A percentile compares a stretch with the other conserved stretches of the same genome.
Evolutionary conservation across 2,797 vertebrate species (phyloP).

Genomic region (Sitta carolinensis): DNA sequence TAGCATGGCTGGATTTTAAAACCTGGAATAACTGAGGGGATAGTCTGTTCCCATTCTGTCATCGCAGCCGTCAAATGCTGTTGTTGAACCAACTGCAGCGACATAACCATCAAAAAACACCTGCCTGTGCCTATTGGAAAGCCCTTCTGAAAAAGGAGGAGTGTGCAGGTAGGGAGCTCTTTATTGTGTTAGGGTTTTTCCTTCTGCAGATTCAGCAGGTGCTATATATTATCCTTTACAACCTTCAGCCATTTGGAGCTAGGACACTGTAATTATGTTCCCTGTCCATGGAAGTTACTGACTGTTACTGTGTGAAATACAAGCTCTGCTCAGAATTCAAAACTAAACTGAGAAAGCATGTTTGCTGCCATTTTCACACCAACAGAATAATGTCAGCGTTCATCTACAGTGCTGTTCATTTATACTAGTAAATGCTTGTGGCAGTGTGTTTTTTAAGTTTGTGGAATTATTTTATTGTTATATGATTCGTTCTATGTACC

Average conservation of each 20-base stretch:
- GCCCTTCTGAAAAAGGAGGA: neutral
- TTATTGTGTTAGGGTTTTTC: neutral
- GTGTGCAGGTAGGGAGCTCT: neutral
- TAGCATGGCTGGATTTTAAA: neutral
- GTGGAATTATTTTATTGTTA: too few relatives aligned
- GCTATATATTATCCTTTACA: conserved; percentile 54
- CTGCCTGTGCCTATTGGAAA: neutral
- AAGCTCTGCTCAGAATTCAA: conserved; percentile 47
- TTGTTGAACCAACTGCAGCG: neutral
- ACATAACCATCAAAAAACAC: neutral
- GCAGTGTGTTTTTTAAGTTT: too few relatives aligned
- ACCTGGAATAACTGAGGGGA: neutral
- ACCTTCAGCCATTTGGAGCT: conserved; percentile 54
- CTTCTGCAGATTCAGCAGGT: conserved; percentile 61
- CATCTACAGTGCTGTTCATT: conserved; percentile 52
- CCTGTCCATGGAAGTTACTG: conserved; percentile 52
- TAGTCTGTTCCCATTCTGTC: neutral
- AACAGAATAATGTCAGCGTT: conserved; percentile 51
- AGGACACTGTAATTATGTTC: conserved; percentile 59
- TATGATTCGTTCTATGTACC: too few relatives aligned
- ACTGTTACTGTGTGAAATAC: conserved; percentile 46
- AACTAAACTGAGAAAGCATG: conserved; percentile 39
- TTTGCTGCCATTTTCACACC: conserved; percentile 54
- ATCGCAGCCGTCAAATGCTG: neutral
- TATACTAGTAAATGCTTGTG: neutral